Percentiles rank a stretch among this genome's conserved stretches.
Conservation (phyloP, 1,140 invertebrate species). For the Pogonomyrmex californicus region DNA sequence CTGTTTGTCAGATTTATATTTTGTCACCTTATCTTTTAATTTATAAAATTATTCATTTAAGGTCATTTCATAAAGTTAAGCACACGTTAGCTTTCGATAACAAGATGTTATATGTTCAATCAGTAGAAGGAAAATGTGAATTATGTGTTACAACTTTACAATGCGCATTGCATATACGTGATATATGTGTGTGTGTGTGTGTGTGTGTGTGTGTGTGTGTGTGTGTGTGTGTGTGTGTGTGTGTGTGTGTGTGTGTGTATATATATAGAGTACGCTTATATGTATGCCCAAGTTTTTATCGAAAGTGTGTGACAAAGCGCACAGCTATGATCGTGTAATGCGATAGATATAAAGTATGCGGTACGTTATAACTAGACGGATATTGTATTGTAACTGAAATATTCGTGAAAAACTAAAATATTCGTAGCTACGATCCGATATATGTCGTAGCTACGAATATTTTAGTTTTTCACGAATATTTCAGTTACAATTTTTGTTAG, state of each 20-base stretch:
- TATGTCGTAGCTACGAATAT: no score
- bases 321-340: not conserved
- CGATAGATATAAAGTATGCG: no score
- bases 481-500: no score
- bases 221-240: not conserved
- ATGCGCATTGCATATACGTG: not conserved
- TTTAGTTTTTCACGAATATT: no score
- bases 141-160: conserved; percentile 1
- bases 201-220: not conserved
- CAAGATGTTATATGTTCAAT: not conserved
- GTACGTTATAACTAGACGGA: not conserved
- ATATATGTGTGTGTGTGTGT: not conserved
- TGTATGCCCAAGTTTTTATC: not conserved
- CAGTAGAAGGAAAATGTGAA: not conserved
- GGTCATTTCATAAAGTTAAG: not conserved
- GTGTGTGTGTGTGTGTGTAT: not conserved
- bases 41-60: conserved; percentile 10
- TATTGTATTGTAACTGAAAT: not conserved
- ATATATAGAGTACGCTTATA: not conserved
- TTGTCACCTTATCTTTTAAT: not conserved
- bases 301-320: not conserved
- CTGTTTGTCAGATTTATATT: not conserved
- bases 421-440: no score
- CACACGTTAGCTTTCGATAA: not conserved
- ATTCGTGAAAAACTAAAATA: no score